phyloP scores from a whole-genome alignment of 2,797 vertebrate genomes.

The Coranthus polyacanthus region DNA sequence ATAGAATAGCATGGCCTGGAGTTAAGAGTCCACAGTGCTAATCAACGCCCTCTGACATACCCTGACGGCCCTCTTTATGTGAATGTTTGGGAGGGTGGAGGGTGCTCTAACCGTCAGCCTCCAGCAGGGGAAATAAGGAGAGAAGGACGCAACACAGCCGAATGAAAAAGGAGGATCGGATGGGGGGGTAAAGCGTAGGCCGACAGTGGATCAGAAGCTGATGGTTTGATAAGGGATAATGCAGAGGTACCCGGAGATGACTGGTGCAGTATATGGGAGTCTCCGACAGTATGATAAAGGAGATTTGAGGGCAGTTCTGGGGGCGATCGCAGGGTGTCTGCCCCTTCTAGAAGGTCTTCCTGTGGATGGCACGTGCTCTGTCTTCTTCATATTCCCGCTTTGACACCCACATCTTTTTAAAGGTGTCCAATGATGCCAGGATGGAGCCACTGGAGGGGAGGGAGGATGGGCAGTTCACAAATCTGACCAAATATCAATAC shows the following conservation, averaged over 20 bases:
- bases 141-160: neutral
- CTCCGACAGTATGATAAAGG: constrained; percentile 43
- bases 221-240: constrained; percentile 13
- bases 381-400: constrained; percentile 95
- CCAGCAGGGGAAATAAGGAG: constrained; percentile 17
- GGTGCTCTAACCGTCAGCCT: constrained; percentile 20
- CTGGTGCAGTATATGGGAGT: constrained; percentile 33
- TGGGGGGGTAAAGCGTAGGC: constrained; percentile 18
- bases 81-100: neutral
- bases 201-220: constrained; percentile 40
- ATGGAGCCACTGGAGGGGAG: constrained; percentile 87
- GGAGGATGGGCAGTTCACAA: neutral
- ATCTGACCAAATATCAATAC: neutral
- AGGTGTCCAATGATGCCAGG: constrained; percentile 92
- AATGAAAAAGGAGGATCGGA: constrained; percentile 14
- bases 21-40: constrained; percentile 60
- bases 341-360: constrained; percentile 90
- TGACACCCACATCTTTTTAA: constrained; percentile 96
- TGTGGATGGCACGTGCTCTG: constrained; percentile 90
- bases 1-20: constrained; percentile 46
- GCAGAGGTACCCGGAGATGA: constrained; percentile 42
- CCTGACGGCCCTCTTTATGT: constrained; percentile 45
- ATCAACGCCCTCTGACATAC: constrained; percentile 57
- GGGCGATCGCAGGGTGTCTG: neutral
- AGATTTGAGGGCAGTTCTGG: constrained; percentile 61